Conservation (phyloP, 2,113 vertebrate species). For the Coregonus clupeaformis region DNA sequence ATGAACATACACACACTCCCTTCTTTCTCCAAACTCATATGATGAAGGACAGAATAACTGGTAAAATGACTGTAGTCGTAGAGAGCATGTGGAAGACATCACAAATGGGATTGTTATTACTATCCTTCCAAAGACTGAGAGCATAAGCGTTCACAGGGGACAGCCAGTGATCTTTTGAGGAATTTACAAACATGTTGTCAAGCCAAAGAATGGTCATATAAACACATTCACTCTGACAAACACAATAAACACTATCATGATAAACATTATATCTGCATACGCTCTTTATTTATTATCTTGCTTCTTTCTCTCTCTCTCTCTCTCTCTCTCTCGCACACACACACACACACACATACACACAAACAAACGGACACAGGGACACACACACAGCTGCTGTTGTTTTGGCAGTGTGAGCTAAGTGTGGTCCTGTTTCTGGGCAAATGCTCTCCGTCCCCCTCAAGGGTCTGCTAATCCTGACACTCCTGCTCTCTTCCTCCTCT, state of each 20-base stretch:
- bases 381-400: conserved; percentile 28
- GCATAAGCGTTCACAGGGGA: conserved; percentile 60
- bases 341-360: too few relatives aligned
- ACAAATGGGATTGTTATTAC: conserved; percentile 65
- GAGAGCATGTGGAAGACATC: conserved; percentile 70
- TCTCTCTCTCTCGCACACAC: background rate
- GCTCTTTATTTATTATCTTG: background rate
- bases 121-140: conserved; percentile 47
- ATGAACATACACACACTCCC: too few relatives aligned
- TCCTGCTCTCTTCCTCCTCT: background rate
- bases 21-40: conserved; percentile 28
- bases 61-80: conserved; percentile 28
- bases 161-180: conserved; percentile 58
- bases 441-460: conserved; percentile 42
- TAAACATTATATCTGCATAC: conserved; percentile 50
- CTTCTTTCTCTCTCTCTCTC: background rate
- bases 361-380: background rate
- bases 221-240: conserved; percentile 43
- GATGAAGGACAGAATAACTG: conserved; percentile 41
- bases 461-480: conserved; percentile 39
- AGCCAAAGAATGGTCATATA: conserved; percentile 53
- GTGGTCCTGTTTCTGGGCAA: conserved; percentile 48
- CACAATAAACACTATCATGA: conserved; percentile 56
- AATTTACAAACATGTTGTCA: conserved; percentile 39
- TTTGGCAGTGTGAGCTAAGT: conserved; percentile 13